Percentiles rank a stretch among this genome's conserved stretches.
These are phyloP conservation scores for Simalia tracyae DNA, from an alignment of 2,797 vertebrate genomes.

Conservation along the genomic window DNA sequence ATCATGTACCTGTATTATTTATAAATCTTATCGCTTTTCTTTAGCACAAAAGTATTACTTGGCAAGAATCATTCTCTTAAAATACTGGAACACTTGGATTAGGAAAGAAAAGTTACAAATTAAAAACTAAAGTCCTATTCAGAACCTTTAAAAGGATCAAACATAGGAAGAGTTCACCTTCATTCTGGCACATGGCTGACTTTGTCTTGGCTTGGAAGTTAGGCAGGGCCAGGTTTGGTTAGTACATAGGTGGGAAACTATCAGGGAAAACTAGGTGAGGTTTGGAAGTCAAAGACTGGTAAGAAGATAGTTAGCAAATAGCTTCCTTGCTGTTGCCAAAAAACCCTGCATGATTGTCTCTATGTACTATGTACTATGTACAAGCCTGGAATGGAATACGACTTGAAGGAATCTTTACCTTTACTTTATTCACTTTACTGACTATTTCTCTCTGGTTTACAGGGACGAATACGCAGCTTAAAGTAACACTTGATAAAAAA, in stretches of 20 bases:
- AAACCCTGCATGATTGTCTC: not conserved
- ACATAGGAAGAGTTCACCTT: not conserved
- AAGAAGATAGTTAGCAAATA: not conserved
- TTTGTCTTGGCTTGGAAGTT: not conserved
- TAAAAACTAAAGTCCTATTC: not conserved
- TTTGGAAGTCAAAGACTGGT: not conserved
- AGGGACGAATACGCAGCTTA: not conserved
- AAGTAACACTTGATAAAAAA: conserved; percentile 4
- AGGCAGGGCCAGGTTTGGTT: not conserved
- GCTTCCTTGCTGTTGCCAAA: not conserved
- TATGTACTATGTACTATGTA: not conserved
- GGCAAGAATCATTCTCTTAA: not conserved
- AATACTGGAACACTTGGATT: not conserved
- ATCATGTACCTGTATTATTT: not conserved
- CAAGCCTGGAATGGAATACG: not conserved
- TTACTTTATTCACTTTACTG: not conserved
- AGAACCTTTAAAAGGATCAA: not conserved
- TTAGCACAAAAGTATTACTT: not conserved
- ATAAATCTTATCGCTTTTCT: not conserved
- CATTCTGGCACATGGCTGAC: not conserved
- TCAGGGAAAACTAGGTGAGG: not conserved
- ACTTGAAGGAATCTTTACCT: not conserved
- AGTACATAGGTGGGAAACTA: not conserved
- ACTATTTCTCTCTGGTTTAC: not conserved
- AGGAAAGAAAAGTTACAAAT: not conserved